These are phyloP conservation scores for Nephila pilipes DNA, from an alignment of 1,140 invertebrate species.

Conservation along the genomic window DNA sequence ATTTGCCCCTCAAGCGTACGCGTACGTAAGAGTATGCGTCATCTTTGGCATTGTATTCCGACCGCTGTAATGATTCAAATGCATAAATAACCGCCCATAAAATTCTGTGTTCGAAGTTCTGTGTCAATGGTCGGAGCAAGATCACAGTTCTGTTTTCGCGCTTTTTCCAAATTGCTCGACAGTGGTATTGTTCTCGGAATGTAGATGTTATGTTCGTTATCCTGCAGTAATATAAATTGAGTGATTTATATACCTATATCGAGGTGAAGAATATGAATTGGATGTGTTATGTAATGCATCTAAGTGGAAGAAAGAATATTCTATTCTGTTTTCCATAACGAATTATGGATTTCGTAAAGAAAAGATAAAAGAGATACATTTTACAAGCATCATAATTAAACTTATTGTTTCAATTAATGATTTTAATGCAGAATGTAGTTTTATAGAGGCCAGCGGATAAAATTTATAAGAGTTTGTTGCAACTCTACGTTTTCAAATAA, in stretches of 20 bases:
- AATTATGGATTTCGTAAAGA: no score
- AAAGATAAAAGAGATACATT: no score
- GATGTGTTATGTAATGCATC: background rate
- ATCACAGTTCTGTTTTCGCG: background rate
- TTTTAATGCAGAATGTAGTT: no score
- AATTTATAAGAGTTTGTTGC: no score
- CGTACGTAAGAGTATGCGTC: background rate
- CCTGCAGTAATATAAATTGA: background rate
- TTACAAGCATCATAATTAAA: no score
- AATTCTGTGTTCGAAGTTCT: background rate
- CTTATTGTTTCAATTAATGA: no score
- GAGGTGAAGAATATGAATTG: background rate
- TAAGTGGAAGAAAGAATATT: background rate
- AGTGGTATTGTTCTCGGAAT: background rate
- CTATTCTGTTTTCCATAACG: no score
- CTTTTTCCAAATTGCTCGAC: background rate
- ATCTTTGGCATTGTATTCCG: background rate
- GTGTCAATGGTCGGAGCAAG: background rate
- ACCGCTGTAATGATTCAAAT: background rate
- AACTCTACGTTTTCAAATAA: no score
- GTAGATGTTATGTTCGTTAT: background rate
- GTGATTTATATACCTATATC: background rate
- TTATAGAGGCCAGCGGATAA: no score
- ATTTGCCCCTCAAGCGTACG: constrained; percentile 10
- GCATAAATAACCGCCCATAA: constrained; percentile 15